Base-by-base conservation (phyloP, 1,140 invertebrate species). In the Yoshiicerus persimilis region DNA sequence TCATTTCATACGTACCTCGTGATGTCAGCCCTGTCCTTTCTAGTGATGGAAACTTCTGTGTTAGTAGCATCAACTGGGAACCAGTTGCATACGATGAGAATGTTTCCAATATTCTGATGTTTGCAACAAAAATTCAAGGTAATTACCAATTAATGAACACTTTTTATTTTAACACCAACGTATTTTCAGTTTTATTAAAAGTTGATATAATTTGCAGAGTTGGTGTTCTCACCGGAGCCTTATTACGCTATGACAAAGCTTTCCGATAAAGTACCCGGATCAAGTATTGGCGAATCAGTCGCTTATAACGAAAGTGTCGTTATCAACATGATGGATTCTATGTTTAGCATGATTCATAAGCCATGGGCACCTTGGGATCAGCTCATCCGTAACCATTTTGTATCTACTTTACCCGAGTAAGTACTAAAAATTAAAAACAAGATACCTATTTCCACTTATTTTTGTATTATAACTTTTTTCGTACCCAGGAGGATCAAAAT, bases 21-120 rank as follows among this genome's bases (percentile, higher is more conserved):
- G 97, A 98, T 32, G 94, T 99, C 9, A 99, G 98, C 93, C 98
- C 98, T 0, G 98, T 98, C 41, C 25, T 91, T 97, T 98, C 75
- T 4, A 80, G 32, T 36, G 75, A 80, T 92, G 98, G 98, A 6
- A 98, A 97, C 94, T 96, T 98, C 4, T 99, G 97, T 91, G 96
- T 98, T 0, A 97, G 96, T 83, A 93, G 98, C n/a, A 93, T 88
- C n/a, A 77, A 84, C 25, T 89, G 86, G 87, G 83, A 89, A n/a
- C 84, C 36, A 32, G 20, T 27, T 20, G 38, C 27, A 6, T 38
- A 38, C 86, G 38, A 84, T 75, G 30, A 56, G 11, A 47, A 87
- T 41, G 20, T 11, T 0, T 41, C 66, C 10, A 84, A 80, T 27
- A 30, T 77, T 47, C 32, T 38, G 20, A 38, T 23, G 1, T 86